phyloP scores from a whole-genome alignment of 2,888 invertebrate species.

The Drosophila melanosoma region DNA sequence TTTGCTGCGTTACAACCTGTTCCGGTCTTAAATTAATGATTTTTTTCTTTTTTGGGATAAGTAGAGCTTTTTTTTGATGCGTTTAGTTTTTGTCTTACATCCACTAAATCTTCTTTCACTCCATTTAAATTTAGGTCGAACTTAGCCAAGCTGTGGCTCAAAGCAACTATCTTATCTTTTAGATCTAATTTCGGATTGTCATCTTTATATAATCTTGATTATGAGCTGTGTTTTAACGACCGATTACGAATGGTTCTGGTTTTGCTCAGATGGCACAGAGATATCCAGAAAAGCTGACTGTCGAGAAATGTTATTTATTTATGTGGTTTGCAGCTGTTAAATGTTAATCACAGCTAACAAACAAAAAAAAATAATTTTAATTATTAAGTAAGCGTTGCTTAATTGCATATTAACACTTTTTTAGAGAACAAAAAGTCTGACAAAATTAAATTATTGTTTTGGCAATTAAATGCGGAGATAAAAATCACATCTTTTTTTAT shows the following conservation, averaged over 20 bases:
- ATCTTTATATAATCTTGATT: conserved; percentile 14
- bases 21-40: background rate
- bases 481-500: background rate
- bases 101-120: background rate
- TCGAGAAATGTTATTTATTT: conserved; percentile 1
- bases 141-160: background rate
- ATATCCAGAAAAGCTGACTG: background rate
- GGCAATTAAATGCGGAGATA: background rate
- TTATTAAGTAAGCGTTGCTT: conserved; percentile 1
- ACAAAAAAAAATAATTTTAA: conserved; percentile 14
- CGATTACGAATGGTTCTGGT: conserved; percentile 11
- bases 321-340: background rate
- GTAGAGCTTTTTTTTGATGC: background rate
- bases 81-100: background rate
- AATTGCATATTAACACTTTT: background rate
- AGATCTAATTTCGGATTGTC: background rate
- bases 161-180: background rate
- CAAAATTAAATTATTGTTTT: background rate
- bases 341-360: background rate
- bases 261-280: background rate
- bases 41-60: background rate
- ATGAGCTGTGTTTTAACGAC: background rate
- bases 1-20: background rate
- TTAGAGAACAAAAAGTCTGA: background rate
- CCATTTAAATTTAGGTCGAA: background rate